Conservation (phyloP, 1,140 invertebrate species). For the Oppia nitens region DNA sequence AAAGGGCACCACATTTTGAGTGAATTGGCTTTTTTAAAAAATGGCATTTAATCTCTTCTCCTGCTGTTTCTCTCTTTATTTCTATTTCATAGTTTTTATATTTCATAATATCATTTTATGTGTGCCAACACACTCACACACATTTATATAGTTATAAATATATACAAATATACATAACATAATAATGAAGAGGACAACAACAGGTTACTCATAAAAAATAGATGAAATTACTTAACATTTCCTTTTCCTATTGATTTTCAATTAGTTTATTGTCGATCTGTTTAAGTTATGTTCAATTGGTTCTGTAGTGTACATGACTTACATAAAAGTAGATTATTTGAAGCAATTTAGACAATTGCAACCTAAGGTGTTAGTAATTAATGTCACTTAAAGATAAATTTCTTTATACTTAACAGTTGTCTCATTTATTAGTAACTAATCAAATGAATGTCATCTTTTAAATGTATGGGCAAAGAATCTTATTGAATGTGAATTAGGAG, state of each 20-base stretch:
- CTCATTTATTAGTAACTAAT: too few relatives aligned
- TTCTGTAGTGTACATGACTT: background rate
- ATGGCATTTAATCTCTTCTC: background rate
- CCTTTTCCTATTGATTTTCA: slow-evolving; percentile 5
- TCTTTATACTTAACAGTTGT: too few relatives aligned
- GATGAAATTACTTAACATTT: background rate
- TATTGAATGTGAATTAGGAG: too few relatives aligned
- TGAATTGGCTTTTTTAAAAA: background rate
- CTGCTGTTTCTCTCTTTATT: background rate
- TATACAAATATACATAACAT: too few relatives aligned
- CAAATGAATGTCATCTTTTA: too few relatives aligned
- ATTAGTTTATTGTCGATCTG: background rate
- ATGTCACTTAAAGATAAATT: background rate
- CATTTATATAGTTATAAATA: too few relatives aligned
- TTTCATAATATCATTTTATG: background rate
- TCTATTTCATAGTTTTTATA: background rate
- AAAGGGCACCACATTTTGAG: background rate
- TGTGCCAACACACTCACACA: too few relatives aligned
- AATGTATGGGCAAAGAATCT: too few relatives aligned
- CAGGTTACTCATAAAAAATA: background rate
- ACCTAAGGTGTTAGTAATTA: too few relatives aligned
- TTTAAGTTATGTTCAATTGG: background rate
- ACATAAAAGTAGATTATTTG: too few relatives aligned
- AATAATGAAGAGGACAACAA: background rate
- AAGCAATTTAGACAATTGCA: background rate